Conservation (phyloP, 2,888 invertebrate species). For the Camptogramma bilineatum region DNA sequence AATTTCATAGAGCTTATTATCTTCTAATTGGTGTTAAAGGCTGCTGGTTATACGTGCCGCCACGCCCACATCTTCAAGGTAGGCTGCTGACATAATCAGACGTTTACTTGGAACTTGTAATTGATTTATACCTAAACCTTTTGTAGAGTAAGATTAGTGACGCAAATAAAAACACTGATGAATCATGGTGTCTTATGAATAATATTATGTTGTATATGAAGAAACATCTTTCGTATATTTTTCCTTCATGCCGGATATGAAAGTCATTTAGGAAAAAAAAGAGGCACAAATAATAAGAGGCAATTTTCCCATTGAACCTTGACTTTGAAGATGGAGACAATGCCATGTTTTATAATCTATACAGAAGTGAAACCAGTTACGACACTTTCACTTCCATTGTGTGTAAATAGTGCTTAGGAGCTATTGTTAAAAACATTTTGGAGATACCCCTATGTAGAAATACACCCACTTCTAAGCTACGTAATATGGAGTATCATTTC, state of each 20-base stretch:
- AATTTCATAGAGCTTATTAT: constrained; percentile 27
- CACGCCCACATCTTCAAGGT: constrained; percentile 38
- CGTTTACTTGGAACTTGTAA: constrained; percentile 21
- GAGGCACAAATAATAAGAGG: neutral
- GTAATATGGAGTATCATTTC: neutral
- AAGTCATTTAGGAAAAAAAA: neutral
- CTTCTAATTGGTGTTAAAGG: constrained; percentile 23
- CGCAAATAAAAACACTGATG: constrained; percentile 13
- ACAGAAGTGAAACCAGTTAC: constrained; percentile 21
- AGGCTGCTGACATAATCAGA: constrained; percentile 35
- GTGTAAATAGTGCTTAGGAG: constrained; percentile 12
- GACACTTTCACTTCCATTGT: constrained; percentile 35
- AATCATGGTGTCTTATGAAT: neutral
- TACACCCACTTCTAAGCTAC: neutral
- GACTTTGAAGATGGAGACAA: constrained; percentile 24
- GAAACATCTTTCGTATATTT: neutral
- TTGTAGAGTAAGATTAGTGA: constrained; percentile 22
- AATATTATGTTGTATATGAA: neutral
- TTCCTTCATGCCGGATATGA: constrained; percentile 10
- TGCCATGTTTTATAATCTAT: constrained; percentile 19
- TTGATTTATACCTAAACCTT: constrained; percentile 13
- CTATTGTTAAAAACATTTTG: constrained; percentile 19
- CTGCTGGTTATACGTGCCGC: constrained; percentile 22
- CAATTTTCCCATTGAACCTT: constrained; percentile 22
- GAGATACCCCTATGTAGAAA: neutral